These are phyloP conservation scores for Saccopteryx leptura DNA, from an alignment of 2,113 vertebrate species.

Conservation along the genomic window DNA sequence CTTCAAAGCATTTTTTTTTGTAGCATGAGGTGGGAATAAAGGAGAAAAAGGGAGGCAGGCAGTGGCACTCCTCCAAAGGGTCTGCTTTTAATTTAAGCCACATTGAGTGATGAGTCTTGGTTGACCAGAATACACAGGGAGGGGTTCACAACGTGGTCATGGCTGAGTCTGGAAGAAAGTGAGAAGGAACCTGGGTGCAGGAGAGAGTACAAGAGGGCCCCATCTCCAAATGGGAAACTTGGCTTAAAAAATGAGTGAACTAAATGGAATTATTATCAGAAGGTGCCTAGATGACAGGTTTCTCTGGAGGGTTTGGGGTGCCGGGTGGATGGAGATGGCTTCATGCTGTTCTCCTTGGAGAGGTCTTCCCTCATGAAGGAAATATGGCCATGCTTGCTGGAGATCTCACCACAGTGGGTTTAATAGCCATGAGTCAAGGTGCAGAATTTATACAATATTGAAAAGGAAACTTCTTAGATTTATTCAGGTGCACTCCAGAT, in stretches of 20 bases:
- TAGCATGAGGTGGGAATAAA: not conserved
- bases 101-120: not conserved
- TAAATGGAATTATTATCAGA: not conserved
- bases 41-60: not conserved
- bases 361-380: not conserved
- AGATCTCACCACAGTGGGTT: conserved; percentile 51
- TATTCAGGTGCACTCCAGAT: conserved; percentile 85
- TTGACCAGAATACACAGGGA: not conserved
- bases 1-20: not conserved
- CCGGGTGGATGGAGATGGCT: not conserved
- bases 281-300: not conserved
- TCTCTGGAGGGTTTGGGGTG: not conserved
- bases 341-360: not conserved
- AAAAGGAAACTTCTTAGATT: conserved; percentile 76
- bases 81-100: conserved; percentile 30
- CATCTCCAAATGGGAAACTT: not conserved
- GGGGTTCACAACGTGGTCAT: no score
- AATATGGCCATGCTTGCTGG: not conserved
- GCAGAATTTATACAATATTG: conserved; percentile 70
- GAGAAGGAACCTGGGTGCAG: not conserved
- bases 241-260: not conserved
- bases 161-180: not conserved
- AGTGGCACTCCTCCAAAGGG: not conserved
- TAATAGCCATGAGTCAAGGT: conserved; percentile 77
- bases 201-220: not conserved